Evolutionary conservation across 2,113 vertebrate species (phyloP).

Genomic region (Gnathonemus longibarbis): DNA sequence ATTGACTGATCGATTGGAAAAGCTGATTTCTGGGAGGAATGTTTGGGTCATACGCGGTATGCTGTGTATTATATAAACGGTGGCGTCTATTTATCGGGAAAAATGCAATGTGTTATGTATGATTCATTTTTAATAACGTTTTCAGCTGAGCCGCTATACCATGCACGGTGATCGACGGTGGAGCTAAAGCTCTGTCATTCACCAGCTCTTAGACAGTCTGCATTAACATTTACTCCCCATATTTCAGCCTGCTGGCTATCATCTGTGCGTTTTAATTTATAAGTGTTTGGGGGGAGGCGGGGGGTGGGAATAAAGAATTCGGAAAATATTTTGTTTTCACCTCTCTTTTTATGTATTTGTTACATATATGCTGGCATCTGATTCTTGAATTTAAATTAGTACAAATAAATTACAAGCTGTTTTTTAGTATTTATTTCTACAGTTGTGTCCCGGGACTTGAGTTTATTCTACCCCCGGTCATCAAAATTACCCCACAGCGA

Average conservation of each 20-base stretch:
- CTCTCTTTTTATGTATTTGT: neutral
- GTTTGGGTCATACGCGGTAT: neutral
- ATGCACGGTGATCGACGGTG: neutral
- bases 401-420: neutral
- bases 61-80: neutral
- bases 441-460: neutral
- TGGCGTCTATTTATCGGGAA: neutral
- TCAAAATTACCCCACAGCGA: neutral
- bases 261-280: neutral
- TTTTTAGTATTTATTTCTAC: neutral
- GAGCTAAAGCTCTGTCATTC: neutral
- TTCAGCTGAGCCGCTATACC: neutral
- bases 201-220: neutral
- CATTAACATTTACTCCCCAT: neutral
- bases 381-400: neutral
- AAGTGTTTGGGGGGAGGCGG: neutral
- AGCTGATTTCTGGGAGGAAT: neutral
- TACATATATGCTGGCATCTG: neutral
- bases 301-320: neutral
- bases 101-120: neutral
- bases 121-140: slow-evolving; percentile 5
- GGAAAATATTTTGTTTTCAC: neutral
- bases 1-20: neutral
- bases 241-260: neutral
- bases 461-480: neutral